These are phyloP conservation scores for Elgaria multicarinata DNA, from an alignment of 2,113 vertebrate genomes.

Conservation along the genomic window DNA sequence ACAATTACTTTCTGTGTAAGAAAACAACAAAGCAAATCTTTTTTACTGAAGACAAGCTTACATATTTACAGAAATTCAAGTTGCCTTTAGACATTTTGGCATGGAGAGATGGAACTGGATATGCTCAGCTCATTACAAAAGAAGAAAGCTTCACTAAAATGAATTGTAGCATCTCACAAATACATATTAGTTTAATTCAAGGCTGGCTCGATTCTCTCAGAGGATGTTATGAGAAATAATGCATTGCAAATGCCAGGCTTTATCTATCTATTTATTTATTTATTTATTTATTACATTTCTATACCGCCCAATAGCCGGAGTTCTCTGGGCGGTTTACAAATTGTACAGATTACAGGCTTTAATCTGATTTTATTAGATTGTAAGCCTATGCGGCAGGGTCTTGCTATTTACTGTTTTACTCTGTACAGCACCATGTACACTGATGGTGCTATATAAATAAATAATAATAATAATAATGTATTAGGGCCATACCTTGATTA, in stretches of 20 bases:
- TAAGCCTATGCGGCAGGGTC: too few species aligned
- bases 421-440: too few species aligned
- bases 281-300: too few species aligned
- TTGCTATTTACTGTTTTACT: too few species aligned
- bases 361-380: too few species aligned
- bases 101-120: not conserved
- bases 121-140: not conserved
- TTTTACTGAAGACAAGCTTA: constrained; percentile 14
- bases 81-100: constrained; percentile 22
- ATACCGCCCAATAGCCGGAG: too few species aligned
- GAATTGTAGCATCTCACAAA: not conserved
- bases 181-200: not conserved
- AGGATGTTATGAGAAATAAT: not conserved
- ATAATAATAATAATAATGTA: too few species aligned
- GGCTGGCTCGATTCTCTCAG: not conserved
- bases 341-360: too few species aligned
- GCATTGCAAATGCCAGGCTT: not conserved
- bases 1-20: constrained; percentile 17
- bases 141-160: constrained; percentile 8
- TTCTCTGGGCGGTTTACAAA: too few species aligned
- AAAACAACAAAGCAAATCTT: constrained; percentile 3
- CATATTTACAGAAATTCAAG: constrained; percentile 12
- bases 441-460: too few species aligned
- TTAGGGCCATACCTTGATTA: not conserved
- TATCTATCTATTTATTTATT: too few species aligned